phyloP scores from a whole-genome alignment of 2,113 vertebrate genomes.

The Euleptes europaea region DNA sequence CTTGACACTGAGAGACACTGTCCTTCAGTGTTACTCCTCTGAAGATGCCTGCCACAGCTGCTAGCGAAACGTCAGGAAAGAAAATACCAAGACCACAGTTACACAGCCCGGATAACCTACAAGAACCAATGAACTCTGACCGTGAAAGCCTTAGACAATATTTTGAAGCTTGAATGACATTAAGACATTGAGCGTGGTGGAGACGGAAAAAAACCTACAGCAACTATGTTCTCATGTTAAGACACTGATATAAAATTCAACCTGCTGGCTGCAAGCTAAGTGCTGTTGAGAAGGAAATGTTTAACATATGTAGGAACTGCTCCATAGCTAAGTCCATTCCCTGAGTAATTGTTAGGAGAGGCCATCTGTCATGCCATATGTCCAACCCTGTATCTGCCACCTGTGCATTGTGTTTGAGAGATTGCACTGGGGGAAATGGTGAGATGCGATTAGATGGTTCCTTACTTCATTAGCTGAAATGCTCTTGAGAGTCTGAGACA shows the following conservation, averaged over 20 bases:
- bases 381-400: not conserved
- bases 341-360: not conserved
- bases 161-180: too few relatives aligned
- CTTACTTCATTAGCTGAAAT: not conserved
- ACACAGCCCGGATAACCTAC: too few relatives aligned
- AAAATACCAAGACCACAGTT: too few relatives aligned
- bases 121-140: too few relatives aligned
- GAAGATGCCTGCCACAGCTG: too few relatives aligned
- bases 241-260: not conserved
- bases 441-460: not conserved
- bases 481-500: not conserved
- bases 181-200: not conserved
- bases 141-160: too few relatives aligned
- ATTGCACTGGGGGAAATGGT: not conserved
- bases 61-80: too few relatives aligned
- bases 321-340: not conserved
- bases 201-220: not conserved
- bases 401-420: fast-evolving
- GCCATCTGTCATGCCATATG: slow-evolving; percentile 4
- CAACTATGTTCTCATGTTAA: not conserved
- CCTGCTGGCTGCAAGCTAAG: not conserved
- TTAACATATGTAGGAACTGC: not conserved
- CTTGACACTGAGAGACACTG: too few relatives aligned
- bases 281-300: fast-evolving
- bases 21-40: too few relatives aligned